Evolutionary conservation across 2,888 invertebrate genomes (phyloP), one percentile per base, ranked within the genome.

Genomic region (Priocnemis perturbator): DNA sequence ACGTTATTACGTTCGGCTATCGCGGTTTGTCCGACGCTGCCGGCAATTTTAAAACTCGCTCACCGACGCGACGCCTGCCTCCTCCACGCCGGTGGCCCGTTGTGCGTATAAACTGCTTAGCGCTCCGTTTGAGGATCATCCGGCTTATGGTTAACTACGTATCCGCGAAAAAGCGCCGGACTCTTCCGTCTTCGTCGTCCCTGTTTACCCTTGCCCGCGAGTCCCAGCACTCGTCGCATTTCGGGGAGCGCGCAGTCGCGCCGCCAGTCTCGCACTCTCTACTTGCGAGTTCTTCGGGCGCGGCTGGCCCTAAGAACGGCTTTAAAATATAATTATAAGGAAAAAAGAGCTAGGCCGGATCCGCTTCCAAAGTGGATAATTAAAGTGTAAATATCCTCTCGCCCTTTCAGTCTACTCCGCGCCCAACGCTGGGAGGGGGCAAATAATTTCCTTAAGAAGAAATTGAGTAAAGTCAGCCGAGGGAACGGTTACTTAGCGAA

Each of bases 71-170:
- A n/a, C 63, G 61, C 50, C 48, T 44, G 60, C 30, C n/a, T n/a
- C n/a, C n/a, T n/a, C n/a, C n/a, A n/a, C n/a, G 55, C 48, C 45
- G 61, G 21, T 23, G 59, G 50, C 30, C 53, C 57, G 56, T 57
- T 58, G 59, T 53, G 69, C 65, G 66, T 64, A 60, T 69, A 71
- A 71, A 71, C 73, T 73, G 67, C 71, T 73, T 71, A 71, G 62
- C 62, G 61, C 60, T 61, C 45, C 73, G 64, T 64, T 61, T 63
- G 30, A 57, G 59, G 73, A 73, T 73, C 59, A 70, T 70, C 73
- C 69, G 73, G 75, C 68, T 75, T 73, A 73, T 64, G 60, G 73
- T 75, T 70, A 73, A 75, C 73, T 68, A 69, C 67, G 60, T 66
- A 70, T 50, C 59, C 61, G 58, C 56, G 62, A 45, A 61, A 71